phyloP scores from a whole-genome alignment of 2,888 invertebrate genomes.

The Rotaria socialis region DNA sequence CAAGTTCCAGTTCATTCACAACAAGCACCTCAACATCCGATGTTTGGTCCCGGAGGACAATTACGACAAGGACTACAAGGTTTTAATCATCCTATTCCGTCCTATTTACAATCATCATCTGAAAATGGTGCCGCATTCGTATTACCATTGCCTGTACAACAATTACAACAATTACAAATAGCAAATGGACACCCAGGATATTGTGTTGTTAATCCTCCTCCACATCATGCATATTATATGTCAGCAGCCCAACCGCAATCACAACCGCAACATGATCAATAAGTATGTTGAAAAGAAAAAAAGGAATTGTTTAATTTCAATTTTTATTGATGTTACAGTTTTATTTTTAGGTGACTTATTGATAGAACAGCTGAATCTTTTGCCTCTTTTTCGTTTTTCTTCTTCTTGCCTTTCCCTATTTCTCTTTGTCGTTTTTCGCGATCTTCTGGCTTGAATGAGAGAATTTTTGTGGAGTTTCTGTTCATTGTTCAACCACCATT shows the following conservation, averaged over 20 bases:
- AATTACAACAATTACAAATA: conserved; percentile 30
- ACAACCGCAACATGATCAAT: conserved; percentile 5
- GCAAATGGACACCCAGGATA: not conserved
- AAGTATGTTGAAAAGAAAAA: not conserved
- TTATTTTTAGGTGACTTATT: not conserved
- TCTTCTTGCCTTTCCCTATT: too few species aligned
- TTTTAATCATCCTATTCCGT: not conserved
- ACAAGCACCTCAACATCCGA: not conserved
- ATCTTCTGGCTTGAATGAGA: conserved; percentile 32
- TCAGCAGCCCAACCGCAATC: not conserved
- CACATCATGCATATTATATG: not conserved
- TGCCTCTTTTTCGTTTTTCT: not conserved
- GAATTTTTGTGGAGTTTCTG: not conserved
- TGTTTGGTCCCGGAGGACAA: not conserved
- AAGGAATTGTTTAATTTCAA: too few species aligned
- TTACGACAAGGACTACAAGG: not conserved
- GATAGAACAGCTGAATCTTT: conserved; percentile 18
- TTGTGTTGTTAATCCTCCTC: not conserved
- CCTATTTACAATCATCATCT: not conserved
- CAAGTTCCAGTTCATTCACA: not conserved
- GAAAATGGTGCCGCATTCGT: not conserved
- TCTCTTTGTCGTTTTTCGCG: not conserved
- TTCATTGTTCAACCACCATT: conserved; percentile 7
- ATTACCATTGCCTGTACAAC: not conserved
- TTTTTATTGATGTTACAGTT: not conserved